Evolutionary conservation across 1,140 invertebrate species (phyloP).

Genomic region (Ceratina calcarata): DNA sequence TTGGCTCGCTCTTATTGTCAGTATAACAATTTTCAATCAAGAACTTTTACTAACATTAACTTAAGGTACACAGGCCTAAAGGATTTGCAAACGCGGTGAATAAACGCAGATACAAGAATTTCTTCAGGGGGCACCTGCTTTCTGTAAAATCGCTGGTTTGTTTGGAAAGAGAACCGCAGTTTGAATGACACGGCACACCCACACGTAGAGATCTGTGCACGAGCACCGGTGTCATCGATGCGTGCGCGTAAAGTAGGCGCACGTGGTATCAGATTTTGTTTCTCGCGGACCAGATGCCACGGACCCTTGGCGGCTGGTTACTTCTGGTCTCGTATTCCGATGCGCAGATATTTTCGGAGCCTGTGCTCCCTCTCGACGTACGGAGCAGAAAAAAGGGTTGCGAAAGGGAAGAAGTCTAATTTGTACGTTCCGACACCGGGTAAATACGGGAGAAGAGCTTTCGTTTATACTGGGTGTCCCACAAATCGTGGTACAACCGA

Average conservation of each 20-base stretch:
- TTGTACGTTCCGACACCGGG: constrained; percentile 21
- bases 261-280: constrained; percentile 41
- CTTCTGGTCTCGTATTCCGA: constrained; percentile 39
- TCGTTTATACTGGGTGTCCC: neutral
- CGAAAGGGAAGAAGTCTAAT: constrained; percentile 38
- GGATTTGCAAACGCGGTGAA: no score
- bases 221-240: neutral
- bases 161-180: constrained; percentile 4
- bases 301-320: constrained; percentile 35
- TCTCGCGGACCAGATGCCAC: constrained; percentile 35
- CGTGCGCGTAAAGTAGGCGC: constrained; percentile 14
- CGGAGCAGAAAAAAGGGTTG: constrained; percentile 29
- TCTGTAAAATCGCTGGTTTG: neutral
- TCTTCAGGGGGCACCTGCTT: neutral
- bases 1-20: no score
- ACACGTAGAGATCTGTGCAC: neutral
- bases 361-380: neutral
- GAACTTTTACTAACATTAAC: no score
- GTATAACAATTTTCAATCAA: no score
- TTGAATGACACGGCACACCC: neutral
- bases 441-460: no score
- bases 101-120: neutral
- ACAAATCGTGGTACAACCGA: no score
- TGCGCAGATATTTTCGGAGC: constrained; percentile 39
- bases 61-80: no score